phyloP scores from a whole-genome alignment of 2,888 invertebrate species.

The Philonicus albiceps region DNA sequence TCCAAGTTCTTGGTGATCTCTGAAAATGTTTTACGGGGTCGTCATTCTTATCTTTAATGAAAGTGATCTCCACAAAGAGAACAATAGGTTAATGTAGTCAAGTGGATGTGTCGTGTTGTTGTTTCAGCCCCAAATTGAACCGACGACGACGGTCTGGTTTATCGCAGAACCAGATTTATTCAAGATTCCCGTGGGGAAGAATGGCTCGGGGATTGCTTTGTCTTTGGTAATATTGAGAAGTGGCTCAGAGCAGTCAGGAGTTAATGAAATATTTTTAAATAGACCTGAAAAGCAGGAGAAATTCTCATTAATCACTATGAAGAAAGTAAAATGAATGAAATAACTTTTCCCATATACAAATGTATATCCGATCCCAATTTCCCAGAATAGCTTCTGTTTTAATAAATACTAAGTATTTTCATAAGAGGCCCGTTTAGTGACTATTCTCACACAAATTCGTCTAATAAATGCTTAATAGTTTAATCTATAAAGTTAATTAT shows the following conservation, averaged over 20 bases:
- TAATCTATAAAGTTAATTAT: too few species aligned
- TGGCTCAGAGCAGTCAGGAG: not conserved
- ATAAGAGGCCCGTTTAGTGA: too few species aligned
- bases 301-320: not conserved
- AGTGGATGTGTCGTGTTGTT: not conserved
- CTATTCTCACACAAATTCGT: too few species aligned
- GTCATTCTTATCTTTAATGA: slow-evolving; percentile 12
- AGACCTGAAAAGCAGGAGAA: not conserved
- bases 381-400: too few species aligned
- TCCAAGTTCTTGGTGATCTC: not conserved
- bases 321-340: not conserved
- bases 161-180: not conserved
- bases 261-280: not conserved
- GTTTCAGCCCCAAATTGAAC: not conserved
- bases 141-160: not conserved
- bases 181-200: not conserved
- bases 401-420: too few species aligned
- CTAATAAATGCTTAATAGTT: too few species aligned
- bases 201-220: not conserved
- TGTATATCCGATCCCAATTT: too few species aligned
- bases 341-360: too few species aligned
- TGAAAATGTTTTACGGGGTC: slow-evolving; percentile 5
- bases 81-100: slow-evolving; percentile 21
- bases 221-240: not conserved
- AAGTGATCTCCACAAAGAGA: not conserved